These are phyloP conservation scores for Castor canadensis DNA, from an alignment of 2,113 vertebrate genomes.

Conservation along the genomic window DNA sequence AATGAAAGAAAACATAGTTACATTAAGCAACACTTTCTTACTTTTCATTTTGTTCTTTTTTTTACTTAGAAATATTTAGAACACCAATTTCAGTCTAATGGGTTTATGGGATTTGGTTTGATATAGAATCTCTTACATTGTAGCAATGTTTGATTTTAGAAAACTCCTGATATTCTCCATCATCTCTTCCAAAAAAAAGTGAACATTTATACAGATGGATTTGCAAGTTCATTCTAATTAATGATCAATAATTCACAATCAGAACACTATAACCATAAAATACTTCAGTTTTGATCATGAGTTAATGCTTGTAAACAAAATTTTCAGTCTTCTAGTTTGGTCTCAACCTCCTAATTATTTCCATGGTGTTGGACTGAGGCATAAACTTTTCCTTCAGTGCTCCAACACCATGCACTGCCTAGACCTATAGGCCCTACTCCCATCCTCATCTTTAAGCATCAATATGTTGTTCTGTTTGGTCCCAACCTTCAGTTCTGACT, in stretches of 20 bases:
- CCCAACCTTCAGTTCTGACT: background rate
- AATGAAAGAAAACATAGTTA: background rate
- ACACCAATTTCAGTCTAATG: background rate
- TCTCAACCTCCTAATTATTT: background rate
- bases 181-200: background rate
- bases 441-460: too few species aligned
- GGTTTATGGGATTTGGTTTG: background rate
- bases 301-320: too few species aligned
- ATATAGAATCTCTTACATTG: background rate
- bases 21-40: background rate
- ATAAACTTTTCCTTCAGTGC: background rate
- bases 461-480: background rate
- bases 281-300: background rate
- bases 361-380: background rate
- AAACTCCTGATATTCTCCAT: background rate
- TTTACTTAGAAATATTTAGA: too few species aligned
- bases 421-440: too few species aligned
- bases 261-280: background rate
- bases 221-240: background rate
- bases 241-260: background rate
- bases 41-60: background rate
- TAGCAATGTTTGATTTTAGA: background rate
- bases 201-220: background rate
- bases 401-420: rapidly evolving
- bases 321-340: background rate